phyloP scores from a whole-genome alignment of 2,113 vertebrate species.

The Anhinga rufa region DNA sequence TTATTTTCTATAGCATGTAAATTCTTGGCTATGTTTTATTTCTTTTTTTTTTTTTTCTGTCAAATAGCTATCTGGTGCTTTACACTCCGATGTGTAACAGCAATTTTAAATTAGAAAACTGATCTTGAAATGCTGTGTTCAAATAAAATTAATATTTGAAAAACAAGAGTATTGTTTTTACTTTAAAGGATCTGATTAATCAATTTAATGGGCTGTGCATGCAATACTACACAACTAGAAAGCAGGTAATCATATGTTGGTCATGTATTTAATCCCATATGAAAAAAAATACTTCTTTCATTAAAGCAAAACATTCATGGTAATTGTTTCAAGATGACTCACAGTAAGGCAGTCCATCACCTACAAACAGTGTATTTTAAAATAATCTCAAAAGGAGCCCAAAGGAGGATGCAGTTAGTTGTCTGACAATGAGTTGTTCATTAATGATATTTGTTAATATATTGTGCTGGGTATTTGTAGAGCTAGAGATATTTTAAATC shows the following conservation, averaged over 20 bases:
- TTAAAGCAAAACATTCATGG: background rate
- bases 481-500: background rate
- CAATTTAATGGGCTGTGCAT: background rate
- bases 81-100: background rate
- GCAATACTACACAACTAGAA: background rate
- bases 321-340: background rate
- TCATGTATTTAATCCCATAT: background rate
- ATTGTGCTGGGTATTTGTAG: background rate
- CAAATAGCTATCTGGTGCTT: background rate
- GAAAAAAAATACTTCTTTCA: background rate
- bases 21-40: background rate
- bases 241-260: background rate
- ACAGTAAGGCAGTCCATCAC: background rate
- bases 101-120: background rate
- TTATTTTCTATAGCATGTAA: background rate
- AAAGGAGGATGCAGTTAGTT: background rate
- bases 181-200: background rate
- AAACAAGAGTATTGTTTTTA: background rate
- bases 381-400: background rate
- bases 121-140: background rate
- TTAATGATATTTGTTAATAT: background rate
- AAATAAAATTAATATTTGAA: background rate
- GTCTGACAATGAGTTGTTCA: background rate
- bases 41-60: background rate
- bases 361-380: background rate